Evolutionary conservation across 2,888 invertebrate genomes (phyloP).

Genomic region (Onchidella celtica): DNA sequence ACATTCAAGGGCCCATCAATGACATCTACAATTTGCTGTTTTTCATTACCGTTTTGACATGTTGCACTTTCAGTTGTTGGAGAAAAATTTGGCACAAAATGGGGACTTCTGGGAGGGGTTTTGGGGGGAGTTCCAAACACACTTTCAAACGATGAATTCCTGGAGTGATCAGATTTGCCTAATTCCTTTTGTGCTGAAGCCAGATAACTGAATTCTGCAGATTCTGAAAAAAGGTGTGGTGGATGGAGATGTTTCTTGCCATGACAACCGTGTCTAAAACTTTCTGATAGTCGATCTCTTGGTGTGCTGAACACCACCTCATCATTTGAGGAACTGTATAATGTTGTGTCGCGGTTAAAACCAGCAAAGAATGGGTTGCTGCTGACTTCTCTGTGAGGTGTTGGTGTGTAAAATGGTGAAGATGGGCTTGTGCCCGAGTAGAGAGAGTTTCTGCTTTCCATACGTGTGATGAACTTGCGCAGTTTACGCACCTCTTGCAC

Average conservation of each 20-base stretch:
- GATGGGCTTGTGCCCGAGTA: conserved; percentile 48
- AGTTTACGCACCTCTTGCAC: conserved; percentile 51
- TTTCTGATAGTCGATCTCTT: background rate
- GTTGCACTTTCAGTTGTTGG: background rate
- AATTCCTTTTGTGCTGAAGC: background rate
- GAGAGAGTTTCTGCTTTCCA: conserved; percentile 58
- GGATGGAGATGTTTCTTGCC: conserved; percentile 8
- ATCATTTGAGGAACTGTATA: conserved; percentile 22
- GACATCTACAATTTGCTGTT: background rate
- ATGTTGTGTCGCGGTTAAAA: conserved; percentile 5
- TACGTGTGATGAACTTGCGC: conserved; percentile 41
- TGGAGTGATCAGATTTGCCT: background rate
- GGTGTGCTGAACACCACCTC: background rate
- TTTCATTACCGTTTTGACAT: too few species aligned
- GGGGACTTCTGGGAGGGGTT: background rate
- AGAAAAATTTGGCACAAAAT: background rate
- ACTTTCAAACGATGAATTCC: conserved; percentile 31
- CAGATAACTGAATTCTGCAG: background rate
- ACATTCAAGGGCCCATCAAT: background rate
- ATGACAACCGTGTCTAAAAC: background rate
- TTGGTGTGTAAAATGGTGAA: conserved; percentile 46
- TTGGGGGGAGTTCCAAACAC: conserved; percentile 13
- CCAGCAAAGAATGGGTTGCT: conserved; percentile 22
- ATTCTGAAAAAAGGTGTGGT: conserved; percentile 1
- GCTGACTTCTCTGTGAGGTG: background rate